These are phyloP conservation scores for Agapornis canus DNA, from an alignment of 2,797 vertebrate species.

Conservation along the genomic window DNA sequence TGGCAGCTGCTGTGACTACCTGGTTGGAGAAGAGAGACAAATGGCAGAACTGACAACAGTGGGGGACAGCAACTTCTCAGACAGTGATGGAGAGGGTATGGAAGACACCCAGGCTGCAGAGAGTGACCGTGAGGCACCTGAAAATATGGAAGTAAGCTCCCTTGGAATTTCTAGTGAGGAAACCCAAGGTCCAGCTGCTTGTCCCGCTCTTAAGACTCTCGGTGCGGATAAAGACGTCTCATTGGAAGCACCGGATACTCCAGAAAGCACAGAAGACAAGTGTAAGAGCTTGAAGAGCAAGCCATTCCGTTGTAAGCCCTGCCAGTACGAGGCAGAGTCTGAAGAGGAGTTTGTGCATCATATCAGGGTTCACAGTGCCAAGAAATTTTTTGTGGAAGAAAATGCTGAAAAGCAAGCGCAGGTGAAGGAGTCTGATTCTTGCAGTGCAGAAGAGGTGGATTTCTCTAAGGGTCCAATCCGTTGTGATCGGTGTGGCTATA, in stretches of 20 bases:
- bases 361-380: conserved; percentile 88
- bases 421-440: conserved; percentile 72
- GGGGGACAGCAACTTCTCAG: conserved; percentile 86
- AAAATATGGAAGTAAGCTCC: conserved; percentile 71
- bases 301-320: conserved; percentile 94
- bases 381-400: conserved; percentile 91
- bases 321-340: conserved; percentile 89
- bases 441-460: conserved; percentile 72
- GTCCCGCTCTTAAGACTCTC: conserved; percentile 53
- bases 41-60: conserved; percentile 96
- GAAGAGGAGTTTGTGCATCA: conserved; percentile 93
- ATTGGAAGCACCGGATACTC: conserved; percentile 24
- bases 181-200: conserved; percentile 19
- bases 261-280: conserved; percentile 75
- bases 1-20: conserved; percentile 80
- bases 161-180: conserved; percentile 45
- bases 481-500: conserved; percentile 96
- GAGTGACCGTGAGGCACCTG: conserved; percentile 73
- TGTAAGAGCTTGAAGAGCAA: conserved; percentile 87
- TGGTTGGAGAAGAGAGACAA: conserved; percentile 87
- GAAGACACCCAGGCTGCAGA: conserved; percentile 75
- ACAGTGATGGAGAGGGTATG: conserved; percentile 87
- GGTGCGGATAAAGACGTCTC: conserved; percentile 54
- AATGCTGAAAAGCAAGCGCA: conserved; percentile 85
- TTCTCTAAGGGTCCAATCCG: conserved; percentile 92